Conservation (phyloP, 2,113 vertebrate species). For the Serinus canaria region DNA sequence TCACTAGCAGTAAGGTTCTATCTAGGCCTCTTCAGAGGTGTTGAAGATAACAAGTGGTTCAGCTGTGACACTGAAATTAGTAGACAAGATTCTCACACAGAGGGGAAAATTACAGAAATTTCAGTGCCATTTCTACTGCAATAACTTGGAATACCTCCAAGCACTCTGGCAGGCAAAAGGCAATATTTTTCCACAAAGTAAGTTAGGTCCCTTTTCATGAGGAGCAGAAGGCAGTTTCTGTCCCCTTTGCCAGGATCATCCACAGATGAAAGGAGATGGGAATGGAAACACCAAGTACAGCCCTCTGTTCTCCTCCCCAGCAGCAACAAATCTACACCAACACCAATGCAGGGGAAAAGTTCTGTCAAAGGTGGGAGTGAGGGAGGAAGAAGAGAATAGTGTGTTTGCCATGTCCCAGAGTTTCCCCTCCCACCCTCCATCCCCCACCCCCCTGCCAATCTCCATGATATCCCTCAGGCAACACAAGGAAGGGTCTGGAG, state of each 20-base stretch:
- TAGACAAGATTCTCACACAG: neutral
- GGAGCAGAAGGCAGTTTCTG: neutral
- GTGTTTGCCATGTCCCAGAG: neutral
- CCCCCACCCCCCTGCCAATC: rapidly evolving
- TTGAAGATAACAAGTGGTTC: neutral
- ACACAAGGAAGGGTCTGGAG: neutral
- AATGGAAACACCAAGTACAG: neutral
- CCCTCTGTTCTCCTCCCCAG: neutral
- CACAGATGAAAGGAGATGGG: neutral
- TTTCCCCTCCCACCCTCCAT: neutral
- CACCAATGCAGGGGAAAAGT: neutral
- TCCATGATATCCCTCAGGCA: neutral
- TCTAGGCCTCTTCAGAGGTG: neutral
- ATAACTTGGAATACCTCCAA: neutral
- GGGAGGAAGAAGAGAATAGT: neutral
- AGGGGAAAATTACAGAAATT: neutral
- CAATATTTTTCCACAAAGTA: neutral
- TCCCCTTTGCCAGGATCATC: neutral
- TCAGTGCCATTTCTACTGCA: neutral
- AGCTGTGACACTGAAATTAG: neutral
- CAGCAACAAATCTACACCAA: neutral
- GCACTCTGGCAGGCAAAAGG: neutral
- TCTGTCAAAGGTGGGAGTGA: neutral
- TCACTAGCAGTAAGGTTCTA: neutral
- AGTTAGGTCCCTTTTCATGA: neutral